Percentiles rank a stretch among this genome's conserved stretches.
Evolutionary conservation across 2,113 vertebrate species (phyloP).

Genomic region (Dipodomys spectabilis): DNA sequence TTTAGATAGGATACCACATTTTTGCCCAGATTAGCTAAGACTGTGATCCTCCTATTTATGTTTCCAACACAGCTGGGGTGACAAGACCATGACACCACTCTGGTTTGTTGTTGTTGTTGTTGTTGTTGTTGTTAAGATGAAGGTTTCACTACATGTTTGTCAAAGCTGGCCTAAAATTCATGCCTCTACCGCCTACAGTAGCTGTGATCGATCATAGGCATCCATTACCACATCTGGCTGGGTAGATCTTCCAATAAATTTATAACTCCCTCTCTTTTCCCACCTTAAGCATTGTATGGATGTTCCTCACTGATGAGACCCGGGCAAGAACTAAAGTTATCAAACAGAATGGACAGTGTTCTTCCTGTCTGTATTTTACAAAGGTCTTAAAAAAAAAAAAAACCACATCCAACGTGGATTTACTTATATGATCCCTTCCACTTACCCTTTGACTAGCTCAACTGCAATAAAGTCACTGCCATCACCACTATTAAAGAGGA

Average conservation of each 20-base stretch:
- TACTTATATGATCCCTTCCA: background rate
- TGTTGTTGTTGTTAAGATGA: no score
- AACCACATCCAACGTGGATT: background rate
- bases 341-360: background rate
- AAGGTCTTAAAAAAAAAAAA: background rate
- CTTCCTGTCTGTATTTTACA: background rate
- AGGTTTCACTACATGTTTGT: no score
- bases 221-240: no score
- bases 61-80: no score
- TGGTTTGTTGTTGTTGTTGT: no score
- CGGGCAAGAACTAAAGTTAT: accelerated
- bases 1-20: no score
- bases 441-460: conserved; percentile 98
- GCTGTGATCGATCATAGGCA: no score
- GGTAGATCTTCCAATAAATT: background rate
- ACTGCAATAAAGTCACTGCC: conserved; percentile 97
- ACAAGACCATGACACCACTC: no score
- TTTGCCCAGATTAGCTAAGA: no score
- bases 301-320: background rate
- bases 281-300: background rate
- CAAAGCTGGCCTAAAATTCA: no score
- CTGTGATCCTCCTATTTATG: no score
- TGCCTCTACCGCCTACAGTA: no score
- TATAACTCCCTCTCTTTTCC: background rate
- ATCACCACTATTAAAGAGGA: conserved; percentile 95